Evolutionary conservation across 2,113 vertebrate genomes (phyloP).

Genomic region (Arvicanthis niloticus): DNA sequence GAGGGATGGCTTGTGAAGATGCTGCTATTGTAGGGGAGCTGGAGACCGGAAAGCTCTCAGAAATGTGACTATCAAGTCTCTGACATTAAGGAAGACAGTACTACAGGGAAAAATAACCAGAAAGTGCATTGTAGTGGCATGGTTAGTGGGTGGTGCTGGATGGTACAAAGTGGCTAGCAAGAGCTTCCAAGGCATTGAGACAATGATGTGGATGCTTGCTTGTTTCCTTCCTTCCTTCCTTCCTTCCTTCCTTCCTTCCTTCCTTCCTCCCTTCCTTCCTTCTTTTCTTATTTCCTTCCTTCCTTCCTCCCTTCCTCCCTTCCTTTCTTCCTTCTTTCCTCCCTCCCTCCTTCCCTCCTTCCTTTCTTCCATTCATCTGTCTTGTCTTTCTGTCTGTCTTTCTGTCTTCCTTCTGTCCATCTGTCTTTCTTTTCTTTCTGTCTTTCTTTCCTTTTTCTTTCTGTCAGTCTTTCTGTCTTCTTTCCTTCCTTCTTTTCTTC

Average conservation of each 20-base stretch:
- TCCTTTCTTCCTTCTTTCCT: no score
- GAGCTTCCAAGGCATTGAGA: neutral
- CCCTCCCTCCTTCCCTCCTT: no score
- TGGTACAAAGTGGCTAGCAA: neutral
- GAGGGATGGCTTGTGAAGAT: neutral
- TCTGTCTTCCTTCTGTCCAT: no score
- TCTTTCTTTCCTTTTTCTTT: neutral
- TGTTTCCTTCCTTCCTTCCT: neutral
- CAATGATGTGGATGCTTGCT: neutral
- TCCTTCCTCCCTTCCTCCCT: no score
- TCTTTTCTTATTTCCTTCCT: no score
- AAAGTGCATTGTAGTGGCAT: neutral
- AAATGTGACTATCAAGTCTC: slow-evolving; percentile 2
- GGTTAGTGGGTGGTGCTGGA: neutral
- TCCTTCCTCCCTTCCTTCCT: neutral
- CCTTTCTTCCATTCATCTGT: no score
- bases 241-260: no score
- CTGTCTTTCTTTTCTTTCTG: no score
- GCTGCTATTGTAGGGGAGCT: neutral
- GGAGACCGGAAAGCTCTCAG: slow-evolving; percentile 20
- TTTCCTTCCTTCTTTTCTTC: no score
- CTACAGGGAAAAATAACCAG: neutral
- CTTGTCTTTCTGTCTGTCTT: no score
- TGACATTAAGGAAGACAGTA: neutral
- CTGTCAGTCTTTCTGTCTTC: no score